Evolutionary conservation across 2,113 vertebrate genomes (phyloP), one percentile per base, ranked within the genome.

Genomic region (Glaucidium brasilianum): DNA sequence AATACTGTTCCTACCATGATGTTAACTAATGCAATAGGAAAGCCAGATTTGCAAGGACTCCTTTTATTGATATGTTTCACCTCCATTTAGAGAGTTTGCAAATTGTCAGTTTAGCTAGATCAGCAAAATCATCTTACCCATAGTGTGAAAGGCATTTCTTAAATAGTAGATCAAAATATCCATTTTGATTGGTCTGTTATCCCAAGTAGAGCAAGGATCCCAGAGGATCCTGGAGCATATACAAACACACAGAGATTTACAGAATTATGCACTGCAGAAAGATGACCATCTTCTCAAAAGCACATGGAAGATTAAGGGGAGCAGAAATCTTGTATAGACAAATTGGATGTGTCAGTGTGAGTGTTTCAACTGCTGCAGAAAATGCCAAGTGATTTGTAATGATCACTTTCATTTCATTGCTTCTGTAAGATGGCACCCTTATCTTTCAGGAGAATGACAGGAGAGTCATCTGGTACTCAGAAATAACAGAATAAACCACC

Each of bases 311-410:
- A 72, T 79, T 35, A 82, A 95, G 76, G 64, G 77, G 89, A 68
- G 71, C 45, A 73, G 78, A 73, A 8, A 60, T 76, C 67, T 87
- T 69, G 85, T 88, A 87, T 1, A 89, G 74, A 73, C 75, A 93
- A 90, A 90, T 41, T 73, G 78, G 78, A 15, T 76, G 11, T 55
- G 82, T 90, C 92, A 85, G 39, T 34, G 23, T 9, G 13, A 81
- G 76, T 34, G 71, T 69, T 94, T 85, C 12, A 13, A 52, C 81
- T 92, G 82, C 88, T 93, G 3, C 55, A 85, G 83, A 88, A 95
- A 93, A 83, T 85, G 93, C 90, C 79, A 94, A 90, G 90, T 77
- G 90, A 93, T 94, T 96, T 95, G 71, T 92, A 96, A 94, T 41
- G 53, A 96, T 83, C 53, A 26, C 58, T 88, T 75, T 55, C 60